Evolutionary conservation across 64 coral and sea anemone genomes (phyloP), one percentile per base, ranked within the genome.

Genomic region (Montipora efflorescens): DNA sequence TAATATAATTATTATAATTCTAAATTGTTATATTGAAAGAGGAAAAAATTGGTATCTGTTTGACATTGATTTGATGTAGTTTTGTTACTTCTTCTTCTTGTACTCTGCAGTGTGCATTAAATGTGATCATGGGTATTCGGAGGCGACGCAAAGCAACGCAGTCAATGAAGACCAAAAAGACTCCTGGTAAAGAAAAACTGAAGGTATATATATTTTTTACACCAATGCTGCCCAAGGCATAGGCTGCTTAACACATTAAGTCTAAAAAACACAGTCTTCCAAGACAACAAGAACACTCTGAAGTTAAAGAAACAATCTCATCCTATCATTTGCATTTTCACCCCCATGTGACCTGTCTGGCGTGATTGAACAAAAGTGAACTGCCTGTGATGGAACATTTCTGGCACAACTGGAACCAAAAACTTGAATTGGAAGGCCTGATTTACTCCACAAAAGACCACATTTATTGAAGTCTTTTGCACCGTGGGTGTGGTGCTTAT

Each of bases 81-180:
- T 76, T 78, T 78, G 15, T 19, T 78, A 50, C 53, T 86, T 86
- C 9, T 84, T 18, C 53, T 86, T 86, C 9, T 84, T 18, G 1
- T 52, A n/a, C 19, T 67, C 1, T 82, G 13, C 48, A 98, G 96
- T 98, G 96, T 75, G 91, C 90, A 23, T 23, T 95, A 50, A 98
- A 92, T 91, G 88, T 98, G 3, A 90, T 98, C 59, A 23, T 88
- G 23, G 28, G 20, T 19, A 94, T 98, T 92, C 89, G 93, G 18
- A 88, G 96, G 74, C 88, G 87, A 48, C 83, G 93, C 2, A 83
- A 88, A 49, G 90, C 88, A 8, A 90, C 78, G 1, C 96, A 98
- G 73, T 98, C 93, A 1, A 47, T 98, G 55, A 94, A 84, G 48
- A 5, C 16, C 25, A 90, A 77, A 25, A 88, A 94, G 20, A 43